These are phyloP conservation scores for Pammene aurita DNA, from an alignment of 2,888 invertebrate species.

Conservation along the genomic window DNA sequence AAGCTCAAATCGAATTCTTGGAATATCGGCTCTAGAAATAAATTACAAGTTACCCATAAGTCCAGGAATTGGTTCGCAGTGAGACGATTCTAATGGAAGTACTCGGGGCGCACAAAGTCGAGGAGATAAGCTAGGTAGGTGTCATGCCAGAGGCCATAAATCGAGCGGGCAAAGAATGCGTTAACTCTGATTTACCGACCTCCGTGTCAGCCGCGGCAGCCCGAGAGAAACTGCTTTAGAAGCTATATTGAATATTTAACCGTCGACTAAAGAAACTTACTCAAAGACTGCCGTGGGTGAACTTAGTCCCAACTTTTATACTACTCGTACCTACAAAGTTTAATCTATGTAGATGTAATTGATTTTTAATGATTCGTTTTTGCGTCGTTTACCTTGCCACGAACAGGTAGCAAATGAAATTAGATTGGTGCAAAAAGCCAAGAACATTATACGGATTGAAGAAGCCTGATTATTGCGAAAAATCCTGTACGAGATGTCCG, in stretches of 20 bases:
- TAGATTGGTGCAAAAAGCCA: slow-evolving; percentile 49
- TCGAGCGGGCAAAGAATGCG: slow-evolving; percentile 69
- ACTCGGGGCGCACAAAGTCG: slow-evolving; percentile 59
- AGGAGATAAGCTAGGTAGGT: slow-evolving; percentile 61
- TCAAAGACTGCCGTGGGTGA: slow-evolving; percentile 29
- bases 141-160: slow-evolving; percentile 67
- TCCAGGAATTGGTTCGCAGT: slow-evolving; percentile 24
- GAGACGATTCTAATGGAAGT: slow-evolving; percentile 44
- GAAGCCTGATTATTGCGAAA: slow-evolving; percentile 57
- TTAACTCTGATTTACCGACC: slow-evolving; percentile 76
- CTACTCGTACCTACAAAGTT: slow-evolving; percentile 11
- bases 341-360: slow-evolving; percentile 26
- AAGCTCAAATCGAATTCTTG: slow-evolving; percentile 53
- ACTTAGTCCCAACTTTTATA: slow-evolving; percentile 29
- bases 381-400: slow-evolving; percentile 17
- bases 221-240: slow-evolving; percentile 40
- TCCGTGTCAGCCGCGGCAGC: slow-evolving; percentile 55
- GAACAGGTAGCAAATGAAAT: slow-evolving; percentile 40
- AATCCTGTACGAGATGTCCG: slow-evolving; percentile 54
- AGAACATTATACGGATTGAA: slow-evolving; percentile 33
- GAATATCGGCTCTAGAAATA: slow-evolving; percentile 47
- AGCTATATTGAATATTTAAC: slow-evolving; percentile 43
- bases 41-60: slow-evolving; percentile 22
- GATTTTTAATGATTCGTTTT: slow-evolving; percentile 29
- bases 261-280: slow-evolving; percentile 36